phyloP scores from a whole-genome alignment of 2,797 vertebrate genomes.

The Macropus fuliginosus region DNA sequence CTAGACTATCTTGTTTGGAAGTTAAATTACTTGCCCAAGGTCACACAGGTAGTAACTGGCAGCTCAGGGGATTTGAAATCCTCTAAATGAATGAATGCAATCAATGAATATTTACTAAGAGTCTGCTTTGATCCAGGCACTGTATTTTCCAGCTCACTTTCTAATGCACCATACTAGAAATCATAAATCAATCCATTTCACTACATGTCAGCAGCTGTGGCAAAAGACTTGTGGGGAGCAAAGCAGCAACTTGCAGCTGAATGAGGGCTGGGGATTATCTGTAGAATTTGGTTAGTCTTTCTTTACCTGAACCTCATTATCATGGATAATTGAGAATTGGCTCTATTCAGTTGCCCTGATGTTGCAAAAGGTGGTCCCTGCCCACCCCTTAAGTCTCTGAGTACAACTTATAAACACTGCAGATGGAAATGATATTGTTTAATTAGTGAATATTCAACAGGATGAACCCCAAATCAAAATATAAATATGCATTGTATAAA shows the following conservation, averaged over 20 bases:
- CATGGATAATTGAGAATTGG: slow-evolving; percentile 50
- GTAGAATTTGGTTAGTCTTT: slow-evolving; percentile 53
- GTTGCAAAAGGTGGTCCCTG: slow-evolving; percentile 32
- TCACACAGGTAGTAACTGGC: background rate
- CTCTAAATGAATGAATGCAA: background rate
- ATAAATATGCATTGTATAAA: slow-evolving; percentile 79
- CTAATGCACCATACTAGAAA: background rate
- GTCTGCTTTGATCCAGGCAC: background rate
- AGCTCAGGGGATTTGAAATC: background rate
- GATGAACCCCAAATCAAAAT: slow-evolving; percentile 67
- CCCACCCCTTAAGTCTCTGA: slow-evolving; percentile 31
- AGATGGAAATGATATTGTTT: slow-evolving; percentile 54
- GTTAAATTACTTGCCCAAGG: background rate
- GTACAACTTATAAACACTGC: background rate
- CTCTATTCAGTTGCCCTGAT: slow-evolving; percentile 41
- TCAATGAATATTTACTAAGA: background rate
- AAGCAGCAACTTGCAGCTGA: slow-evolving; percentile 37
- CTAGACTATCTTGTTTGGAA: background rate
- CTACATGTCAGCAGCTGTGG: background rate
- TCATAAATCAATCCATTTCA: background rate
- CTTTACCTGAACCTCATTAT: slow-evolving; percentile 44
- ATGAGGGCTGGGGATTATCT: slow-evolving; percentile 38
- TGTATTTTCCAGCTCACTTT: background rate
- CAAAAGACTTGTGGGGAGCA: slow-evolving; percentile 5
- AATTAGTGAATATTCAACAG: slow-evolving; percentile 71